Percentiles rank a stretch among this genome's conserved stretches.
Evolutionary conservation across 2,888 invertebrate species (phyloP).

Genomic region (Cenopis cana): DNA sequence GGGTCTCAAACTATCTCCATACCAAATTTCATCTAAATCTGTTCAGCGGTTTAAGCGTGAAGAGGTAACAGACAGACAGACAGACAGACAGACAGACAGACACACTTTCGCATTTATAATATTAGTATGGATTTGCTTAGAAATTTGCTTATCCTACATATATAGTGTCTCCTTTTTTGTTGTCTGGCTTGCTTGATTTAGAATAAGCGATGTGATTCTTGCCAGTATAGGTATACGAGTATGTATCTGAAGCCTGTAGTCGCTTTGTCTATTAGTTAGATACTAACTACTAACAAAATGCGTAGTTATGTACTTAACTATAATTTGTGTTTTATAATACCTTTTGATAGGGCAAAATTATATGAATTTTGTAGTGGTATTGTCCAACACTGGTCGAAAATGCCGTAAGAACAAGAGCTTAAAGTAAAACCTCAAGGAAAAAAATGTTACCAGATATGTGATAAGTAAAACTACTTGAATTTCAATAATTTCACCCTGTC

Average conservation of each 20-base stretch:
- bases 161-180: background rate
- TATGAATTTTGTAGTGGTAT: background rate
- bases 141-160: too few species aligned
- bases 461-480: background rate
- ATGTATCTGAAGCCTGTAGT: too few species aligned
- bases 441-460: too few species aligned
- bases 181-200: slow-evolving; percentile 36
- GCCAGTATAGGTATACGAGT: background rate
- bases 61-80: too few species aligned
- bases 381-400: background rate
- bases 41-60: too few species aligned
- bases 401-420: background rate
- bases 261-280: slow-evolving; percentile 47
- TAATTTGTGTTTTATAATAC: background rate
- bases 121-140: too few species aligned
- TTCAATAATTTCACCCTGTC: background rate
- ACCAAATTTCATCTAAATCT: too few species aligned
- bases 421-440: background rate
- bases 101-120: too few species aligned
- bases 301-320: background rate
- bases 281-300: slow-evolving; percentile 51
- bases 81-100: too few species aligned
- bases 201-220: slow-evolving; percentile 3
- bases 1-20: too few species aligned
- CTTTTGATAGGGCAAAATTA: background rate